Evolutionary conservation across 92 coral and sea anemone genomes (phyloP).

Genomic region (Hydrozoanthus gracilis): DNA sequence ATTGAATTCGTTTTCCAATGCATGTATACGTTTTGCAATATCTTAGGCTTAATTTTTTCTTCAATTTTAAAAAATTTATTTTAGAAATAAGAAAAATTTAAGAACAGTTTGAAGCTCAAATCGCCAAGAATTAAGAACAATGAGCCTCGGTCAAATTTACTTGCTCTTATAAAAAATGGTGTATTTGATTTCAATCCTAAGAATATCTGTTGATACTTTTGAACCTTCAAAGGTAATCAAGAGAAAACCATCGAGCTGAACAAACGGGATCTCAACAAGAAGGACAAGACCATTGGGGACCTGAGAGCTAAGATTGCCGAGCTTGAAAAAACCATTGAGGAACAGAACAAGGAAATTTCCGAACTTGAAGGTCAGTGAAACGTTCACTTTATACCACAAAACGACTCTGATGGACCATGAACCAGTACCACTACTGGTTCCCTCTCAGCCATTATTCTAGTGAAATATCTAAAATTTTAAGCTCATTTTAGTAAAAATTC

Average conservation of each 20-base stretch:
- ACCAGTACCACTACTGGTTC: not conserved
- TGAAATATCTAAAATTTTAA: too few species aligned
- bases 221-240: conserved; percentile 29
- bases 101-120: too few species aligned
- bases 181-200: not conserved
- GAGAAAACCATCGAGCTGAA: conserved; percentile 72
- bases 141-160: too few species aligned
- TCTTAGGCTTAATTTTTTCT: too few species aligned
- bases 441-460: too few species aligned
- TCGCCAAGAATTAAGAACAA: too few species aligned
- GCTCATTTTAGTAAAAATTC: too few species aligned
- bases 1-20: too few species aligned
- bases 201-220: not conserved
- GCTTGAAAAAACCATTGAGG: conserved; percentile 57
- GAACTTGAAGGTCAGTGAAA: conserved; percentile 39
- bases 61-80: too few species aligned
- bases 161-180: not conserved
- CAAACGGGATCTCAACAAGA: conserved; percentile 68
- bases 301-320: conserved; percentile 66
- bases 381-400: not conserved
- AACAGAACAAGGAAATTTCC: conserved; percentile 56
- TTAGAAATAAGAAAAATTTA: too few species aligned
- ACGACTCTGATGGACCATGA: not conserved
- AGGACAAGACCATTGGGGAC: conserved; percentile 74
- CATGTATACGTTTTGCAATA: too few species aligned